Conservation (phyloP, 2,888 invertebrate genomes). For the Hypsopygia costalis region DNA sequence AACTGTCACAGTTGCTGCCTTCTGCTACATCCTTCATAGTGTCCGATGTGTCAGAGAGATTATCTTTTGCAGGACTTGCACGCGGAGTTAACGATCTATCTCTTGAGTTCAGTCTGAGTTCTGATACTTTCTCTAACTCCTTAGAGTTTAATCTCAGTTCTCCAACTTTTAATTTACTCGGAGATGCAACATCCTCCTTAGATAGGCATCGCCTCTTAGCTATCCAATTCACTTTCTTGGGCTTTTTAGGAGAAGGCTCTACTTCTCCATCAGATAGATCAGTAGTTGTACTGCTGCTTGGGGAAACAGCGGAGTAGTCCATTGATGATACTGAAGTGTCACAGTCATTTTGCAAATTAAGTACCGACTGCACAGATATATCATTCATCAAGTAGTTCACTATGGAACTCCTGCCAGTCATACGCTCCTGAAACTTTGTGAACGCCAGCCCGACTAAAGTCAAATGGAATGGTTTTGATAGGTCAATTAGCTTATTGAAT, state of each 20-base stretch:
- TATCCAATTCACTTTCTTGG: constrained; percentile 75
- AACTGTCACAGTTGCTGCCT: constrained; percentile 66
- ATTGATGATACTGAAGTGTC: constrained; percentile 68
- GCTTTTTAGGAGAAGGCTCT: constrained; percentile 89
- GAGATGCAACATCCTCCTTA: constrained; percentile 81
- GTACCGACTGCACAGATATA: constrained; percentile 88
- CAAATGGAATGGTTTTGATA: constrained; percentile 88
- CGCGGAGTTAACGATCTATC: constrained; percentile 68
- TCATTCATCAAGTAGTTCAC: constrained; percentile 88
- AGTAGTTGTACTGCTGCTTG: constrained; percentile 73
- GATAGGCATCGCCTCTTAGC: constrained; percentile 70
- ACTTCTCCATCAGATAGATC: constrained; percentile 85
- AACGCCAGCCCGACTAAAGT: constrained; percentile 90
- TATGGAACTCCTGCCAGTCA: constrained; percentile 85
- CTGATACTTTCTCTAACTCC: constrained; percentile 79
- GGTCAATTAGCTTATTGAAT: constrained; percentile 86
- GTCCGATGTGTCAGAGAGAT: constrained; percentile 59
- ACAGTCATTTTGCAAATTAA: constrained; percentile 82
- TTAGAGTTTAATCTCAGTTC: constrained; percentile 84
- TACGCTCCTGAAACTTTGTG: constrained; percentile 88
- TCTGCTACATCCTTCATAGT: constrained; percentile 62
- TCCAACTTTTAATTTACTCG: constrained; percentile 85
- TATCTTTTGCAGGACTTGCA: constrained; percentile 70
- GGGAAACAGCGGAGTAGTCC: constrained; percentile 72
- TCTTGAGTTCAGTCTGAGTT: constrained; percentile 65